Percentiles rank a stretch among this genome's conserved stretches.
phyloP scores from a whole-genome alignment of 2,888 invertebrate species.

The Branchipolynoe longqiensis region DNA sequence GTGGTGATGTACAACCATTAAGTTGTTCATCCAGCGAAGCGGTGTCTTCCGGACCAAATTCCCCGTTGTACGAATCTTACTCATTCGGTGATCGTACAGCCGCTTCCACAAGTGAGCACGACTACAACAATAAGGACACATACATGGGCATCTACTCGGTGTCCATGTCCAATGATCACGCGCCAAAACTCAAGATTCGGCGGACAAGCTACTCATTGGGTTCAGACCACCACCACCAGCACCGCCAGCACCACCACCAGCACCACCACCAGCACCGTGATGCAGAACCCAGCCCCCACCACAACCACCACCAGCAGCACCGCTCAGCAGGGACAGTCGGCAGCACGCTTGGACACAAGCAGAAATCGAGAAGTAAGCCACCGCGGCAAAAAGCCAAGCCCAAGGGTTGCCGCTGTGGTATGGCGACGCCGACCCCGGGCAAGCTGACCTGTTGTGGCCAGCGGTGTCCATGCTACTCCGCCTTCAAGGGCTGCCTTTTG shows the following conservation, averaged over 20 bases:
- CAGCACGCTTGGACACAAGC: background rate
- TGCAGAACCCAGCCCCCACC: background rate
- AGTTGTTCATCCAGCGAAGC: conserved; percentile 31
- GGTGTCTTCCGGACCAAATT: background rate
- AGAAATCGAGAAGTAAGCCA: conserved; percentile 7
- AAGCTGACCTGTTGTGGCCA: conserved; percentile 96
- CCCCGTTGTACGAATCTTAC: conserved; percentile 1
- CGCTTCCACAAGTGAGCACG: background rate
- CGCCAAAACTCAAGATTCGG: conserved; percentile 46
- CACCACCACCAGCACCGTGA: too few relatives aligned
- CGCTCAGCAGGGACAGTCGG: background rate
- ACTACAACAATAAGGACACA: conserved; percentile 23
- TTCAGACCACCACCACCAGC: background rate
- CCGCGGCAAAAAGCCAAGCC: conserved; percentile 43
- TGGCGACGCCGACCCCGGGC: conserved; percentile 93
- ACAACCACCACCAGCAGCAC: background rate
- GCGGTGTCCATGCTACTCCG: conserved; percentile 95
- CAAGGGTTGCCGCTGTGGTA: conserved; percentile 92
- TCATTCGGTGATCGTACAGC: background rate
- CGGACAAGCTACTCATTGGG: too few relatives aligned
- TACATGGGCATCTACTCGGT: conserved; percentile 39
- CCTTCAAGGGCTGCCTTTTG: conserved; percentile 90
- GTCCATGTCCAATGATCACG: conserved; percentile 38
- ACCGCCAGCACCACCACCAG: background rate
- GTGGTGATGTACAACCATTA: background rate